Evolutionary conservation across 2,113 vertebrate species (phyloP), one percentile per base, ranked within the genome.

Genomic region (Ceratotherium simum): DNA sequence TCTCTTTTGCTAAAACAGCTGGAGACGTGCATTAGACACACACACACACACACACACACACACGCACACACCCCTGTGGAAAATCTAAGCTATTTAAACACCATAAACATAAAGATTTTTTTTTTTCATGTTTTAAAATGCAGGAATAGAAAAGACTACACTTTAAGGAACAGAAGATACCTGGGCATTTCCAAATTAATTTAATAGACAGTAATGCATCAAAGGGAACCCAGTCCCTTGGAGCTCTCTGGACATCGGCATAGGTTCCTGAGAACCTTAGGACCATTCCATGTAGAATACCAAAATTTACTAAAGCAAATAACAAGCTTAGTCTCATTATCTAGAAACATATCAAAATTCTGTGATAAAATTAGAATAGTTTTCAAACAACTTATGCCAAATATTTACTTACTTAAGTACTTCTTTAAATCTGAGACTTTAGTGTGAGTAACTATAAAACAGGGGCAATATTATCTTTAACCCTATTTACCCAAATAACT

Each of bases 281-380:
- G 6, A 62, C 6, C 25, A 89, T 64, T 81, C 48, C 25, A 95
- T 33, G 18, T 14, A 65, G 23, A 91, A 51, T 17, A 90, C 48
- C 8, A 93, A 87, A 73, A 90, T 91, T 95, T 92, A 79, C 25
- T 83, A 72, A 92, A 92, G 36, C 33, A 90, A 48, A 80, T 79
- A 94, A 54, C 6, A 90, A 93, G n/a, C 4, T 79, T 56, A 81
- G 17, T 76, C n/a, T 4, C 17, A 56, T 27, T 78, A 69, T 31
- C 65, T 90, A 85, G 67, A 88, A 20, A 90, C 6, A 86, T 39
- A 17, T 87, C 8, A 96, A 95, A 88, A 21, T 69, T 88, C 39
- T 75, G 23, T 91, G 21, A 65, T 81, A 90, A 69, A 85, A 31
- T 39, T 75, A 67, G 20, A 92, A 80, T 58, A 51, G 10, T 36